Conservation (phyloP, 2,113 vertebrate species). For the Okapia johnstoni region DNA sequence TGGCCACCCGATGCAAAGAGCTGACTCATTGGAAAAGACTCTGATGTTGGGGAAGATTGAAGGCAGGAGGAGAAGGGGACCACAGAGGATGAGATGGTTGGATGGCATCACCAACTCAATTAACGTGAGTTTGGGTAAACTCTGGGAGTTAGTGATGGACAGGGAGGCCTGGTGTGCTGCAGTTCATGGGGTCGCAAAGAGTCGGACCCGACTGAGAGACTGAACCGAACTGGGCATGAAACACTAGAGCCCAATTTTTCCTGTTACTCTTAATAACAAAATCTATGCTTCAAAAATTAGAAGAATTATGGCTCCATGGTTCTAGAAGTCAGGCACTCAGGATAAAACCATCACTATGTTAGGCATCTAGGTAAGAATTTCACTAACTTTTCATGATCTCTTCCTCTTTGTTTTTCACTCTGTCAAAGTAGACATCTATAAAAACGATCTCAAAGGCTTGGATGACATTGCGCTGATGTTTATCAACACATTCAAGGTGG, state of each 20-base stretch:
- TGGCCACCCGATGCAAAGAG: not conserved
- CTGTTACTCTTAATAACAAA: not conserved
- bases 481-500: not conserved
- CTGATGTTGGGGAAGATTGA: not conserved
- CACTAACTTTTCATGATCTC: not conserved
- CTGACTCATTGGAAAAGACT: not conserved
- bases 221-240: not conserved
- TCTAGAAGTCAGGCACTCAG: not conserved
- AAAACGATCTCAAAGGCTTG: not conserved
- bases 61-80: not conserved
- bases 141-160: not conserved
- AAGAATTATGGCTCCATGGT: not conserved
- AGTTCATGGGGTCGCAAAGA: not conserved
- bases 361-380: not conserved
- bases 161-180: not conserved
- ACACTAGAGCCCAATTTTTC: not conserved
- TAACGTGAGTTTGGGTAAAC: not conserved
- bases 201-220: fast-evolving
- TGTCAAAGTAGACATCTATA: not conserved
- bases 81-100: not conserved
- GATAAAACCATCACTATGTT: not conserved
- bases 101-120: not conserved
- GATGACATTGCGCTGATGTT: not conserved
- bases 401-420: not conserved
- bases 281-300: not conserved